Percentiles rank a stretch among this genome's conserved stretches.
These are phyloP conservation scores for Prostheceraeus crozeri DNA, from an alignment of 2,888 invertebrate species.

Conservation along the genomic window DNA sequence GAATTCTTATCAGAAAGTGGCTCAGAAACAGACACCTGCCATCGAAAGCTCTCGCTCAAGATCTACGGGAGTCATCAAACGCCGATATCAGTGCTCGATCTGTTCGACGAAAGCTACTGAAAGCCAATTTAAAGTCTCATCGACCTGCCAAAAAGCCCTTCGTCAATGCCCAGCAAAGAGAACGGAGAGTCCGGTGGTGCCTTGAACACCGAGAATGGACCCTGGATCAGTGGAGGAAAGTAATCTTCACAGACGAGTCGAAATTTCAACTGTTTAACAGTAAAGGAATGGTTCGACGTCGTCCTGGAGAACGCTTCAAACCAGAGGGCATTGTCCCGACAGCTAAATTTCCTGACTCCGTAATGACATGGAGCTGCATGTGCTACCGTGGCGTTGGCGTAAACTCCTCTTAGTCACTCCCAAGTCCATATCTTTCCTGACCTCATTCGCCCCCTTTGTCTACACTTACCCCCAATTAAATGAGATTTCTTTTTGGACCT, in stretches of 20 bases:
- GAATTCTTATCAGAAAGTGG: slow-evolving; percentile 10
- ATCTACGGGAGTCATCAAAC: background rate
- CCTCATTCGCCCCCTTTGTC: no score
- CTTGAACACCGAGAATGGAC: slow-evolving; percentile 9
- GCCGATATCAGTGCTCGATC: slow-evolving; percentile 10
- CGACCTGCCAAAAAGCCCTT: slow-evolving; percentile 22
- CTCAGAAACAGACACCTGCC: slow-evolving; percentile 11
- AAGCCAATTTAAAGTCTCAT: slow-evolving; percentile 13
- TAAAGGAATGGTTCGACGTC: slow-evolving; percentile 18
- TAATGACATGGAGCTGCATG: slow-evolving; percentile 18
- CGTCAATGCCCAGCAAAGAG: background rate
- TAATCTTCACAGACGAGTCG: slow-evolving; percentile 16
- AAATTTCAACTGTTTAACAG: slow-evolving; percentile 17
- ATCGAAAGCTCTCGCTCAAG: slow-evolving; percentile 2
- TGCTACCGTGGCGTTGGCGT: background rate
- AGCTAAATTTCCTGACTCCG: slow-evolving; percentile 4
- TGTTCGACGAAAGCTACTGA: slow-evolving; percentile 9
- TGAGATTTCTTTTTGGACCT: no score
- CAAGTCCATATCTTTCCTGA: no score
- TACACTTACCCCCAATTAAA: no score
- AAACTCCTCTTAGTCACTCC: no score
- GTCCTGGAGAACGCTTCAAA: slow-evolving; percentile 21
- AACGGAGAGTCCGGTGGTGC: slow-evolving; percentile 17
- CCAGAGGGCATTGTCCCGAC: slow-evolving; percentile 3
- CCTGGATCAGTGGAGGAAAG: slow-evolving; percentile 15